Base-by-base conservation (phyloP, 2,113 vertebrate genomes). In the Natator depressus region DNA sequence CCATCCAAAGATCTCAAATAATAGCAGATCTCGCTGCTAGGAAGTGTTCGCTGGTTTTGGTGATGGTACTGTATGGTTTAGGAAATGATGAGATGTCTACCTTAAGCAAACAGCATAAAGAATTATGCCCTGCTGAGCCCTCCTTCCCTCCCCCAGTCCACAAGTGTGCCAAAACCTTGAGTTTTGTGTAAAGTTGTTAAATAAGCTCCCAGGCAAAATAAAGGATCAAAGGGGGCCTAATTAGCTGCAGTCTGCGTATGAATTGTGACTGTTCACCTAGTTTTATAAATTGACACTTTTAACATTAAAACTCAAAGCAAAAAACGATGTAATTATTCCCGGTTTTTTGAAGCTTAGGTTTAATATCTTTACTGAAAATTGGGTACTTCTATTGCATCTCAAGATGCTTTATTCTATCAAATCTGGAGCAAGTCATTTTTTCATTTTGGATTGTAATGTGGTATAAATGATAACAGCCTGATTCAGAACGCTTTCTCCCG, bases 351-450 rank as follows among this genome's bases (percentile, higher is more conserved):
- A 93, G 97, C 96, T 97, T 95, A 91, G 89, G 84, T 97, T 97
- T 97, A 98, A 98, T 97, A 94, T 97, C 97, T 97, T 97, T 96
- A 97, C 95, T 97, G 96, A 97, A 97, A 97, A 97, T 93, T 93
- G 90, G 88, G 79, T 96, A 80, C 92, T 97, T 97, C 95, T 97
- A 0, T 97, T 96, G 96, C 96, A 97, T 98, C 97, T 98, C 96
- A 93, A 95, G 97, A 96, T 97, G 94, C 93, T 96, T 98, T 98
- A 97, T 97, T 96, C 96, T 96, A 93, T 96, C 95, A 97, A 97
- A 96, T 97, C 96, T 97, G 95, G 95, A 97, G 97, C 89, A 90
- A 97, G 95, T 91, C 2, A 93, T 98, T 97, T 98, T 98, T 98
- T 98, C 97, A 95, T 97, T 97, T 97, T 95, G 97, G 96, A 97